Base-by-base conservation (phyloP, 1,140 invertebrate species). In the Apocrypta bakeri region DNA sequence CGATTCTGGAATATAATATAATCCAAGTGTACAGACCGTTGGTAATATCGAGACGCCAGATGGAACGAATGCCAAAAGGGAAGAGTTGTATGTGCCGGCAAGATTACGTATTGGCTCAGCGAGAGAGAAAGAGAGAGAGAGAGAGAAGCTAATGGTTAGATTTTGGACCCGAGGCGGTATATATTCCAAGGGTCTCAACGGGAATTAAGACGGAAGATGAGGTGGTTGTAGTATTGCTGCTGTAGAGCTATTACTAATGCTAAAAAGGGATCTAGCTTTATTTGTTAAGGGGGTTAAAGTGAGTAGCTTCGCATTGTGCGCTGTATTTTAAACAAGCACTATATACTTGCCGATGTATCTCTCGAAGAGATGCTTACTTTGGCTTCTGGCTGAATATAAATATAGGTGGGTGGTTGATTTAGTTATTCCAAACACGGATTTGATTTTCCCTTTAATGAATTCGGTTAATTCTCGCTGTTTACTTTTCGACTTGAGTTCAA, bases 281-380 rank as follows among this genome's bases (percentile, higher is more conserved):
- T n/a, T 31, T 71, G 11, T 71, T 14, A 4, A 21, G 31, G 31
- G 68, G 64, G 3, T 29, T 1, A 27, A 42, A 33, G 24, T 29
- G 72, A 74, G 21, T n/a, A 12, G 1, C 3, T 14, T 12, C 14
- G 68, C 25, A 33, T 48, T 74, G 72, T 74, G 72, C 27, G 42
- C 25, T 74, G 72, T 56, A 56, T 74, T 56, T 74, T 74, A 74
- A 74, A 56, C 42, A 56, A 42, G 25, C 72, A n/a, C n/a, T n/a
- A n/a, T n/a, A n/a, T n/a, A n/a, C n/a, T n/a, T n/a, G n/a, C 11
- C 14, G 25, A 66, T 29, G 64, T 66, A 66, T 56, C 48, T 56
- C 17, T 56, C 17, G 48, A 48, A 17, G 42, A 48, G 42, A 17
- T 48, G 42, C 42, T 48, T 48, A 48, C 42, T 48, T 48, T 48